Base-by-base conservation (phyloP, 2,113 vertebrate species). In the Telmatochromis sp. region DNA sequence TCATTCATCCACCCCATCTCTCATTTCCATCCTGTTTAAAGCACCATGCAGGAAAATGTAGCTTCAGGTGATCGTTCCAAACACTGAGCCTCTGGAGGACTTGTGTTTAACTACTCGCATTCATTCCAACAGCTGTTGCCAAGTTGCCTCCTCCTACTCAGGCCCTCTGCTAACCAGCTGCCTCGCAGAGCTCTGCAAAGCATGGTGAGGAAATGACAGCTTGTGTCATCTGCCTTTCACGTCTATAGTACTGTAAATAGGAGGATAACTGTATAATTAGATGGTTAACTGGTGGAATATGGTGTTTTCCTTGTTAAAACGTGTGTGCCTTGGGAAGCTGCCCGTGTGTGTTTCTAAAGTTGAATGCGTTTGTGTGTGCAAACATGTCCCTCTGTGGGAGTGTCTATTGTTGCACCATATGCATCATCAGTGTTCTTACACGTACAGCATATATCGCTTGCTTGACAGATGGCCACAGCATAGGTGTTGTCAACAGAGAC, bases 111-210 rank as follows among this genome's bases (percentile, higher is more conserved):
- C 87, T 87, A 83, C 87, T 84, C 26, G 5, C 84, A 68, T 95
- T 93, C 70, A 83, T 81, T 92, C 82, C 85, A 88, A 15, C 93
- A 95, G 91, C 92, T 93, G 91, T 51, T 87, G 80, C 82, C 81
- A 17, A 17, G 84, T 21, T 89, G 45, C 88, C 86, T 91, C 86
- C 87, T 88, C 86, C 91, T 92, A 85, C 91, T 88, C 82, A 53
- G 75, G 60, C 91, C 90, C 92, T 94, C 92, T 93, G 94, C 91
- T 91, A 82, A 91, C 90, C 96, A 95, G 94, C 93, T 96, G 93
- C 86, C 93, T 91, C 21, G 19, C 89, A 83, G 84, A 93, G 88
- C 86, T 82, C 54, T 53, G 81, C 85, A 80, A 89, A 88, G 89
- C 89, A 58, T 45, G 86, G 89, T 85, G 90, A 86, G 87, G 84